A percentile compares a stretch with the other conserved stretches of the same genome.
phyloP scores from a whole-genome alignment of 2,888 invertebrate genomes.

The Liposcelis brunnea region DNA sequence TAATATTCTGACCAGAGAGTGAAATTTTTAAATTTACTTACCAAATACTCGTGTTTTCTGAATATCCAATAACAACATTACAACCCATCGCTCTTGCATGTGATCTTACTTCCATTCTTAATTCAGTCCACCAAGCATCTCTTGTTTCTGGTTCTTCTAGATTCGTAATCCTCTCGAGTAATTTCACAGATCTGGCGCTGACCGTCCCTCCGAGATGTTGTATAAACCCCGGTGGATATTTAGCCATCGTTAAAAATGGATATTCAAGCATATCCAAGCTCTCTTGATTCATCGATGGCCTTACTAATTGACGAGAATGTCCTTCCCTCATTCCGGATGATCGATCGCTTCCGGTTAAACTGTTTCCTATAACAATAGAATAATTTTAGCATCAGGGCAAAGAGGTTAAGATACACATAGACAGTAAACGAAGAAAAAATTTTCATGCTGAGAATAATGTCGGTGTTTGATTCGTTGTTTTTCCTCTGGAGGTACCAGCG shows the following conservation, averaged over 20 bases:
- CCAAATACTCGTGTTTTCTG: conserved; percentile 87
- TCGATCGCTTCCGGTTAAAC: conserved; percentile 47
- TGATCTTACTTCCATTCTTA: conserved; percentile 85
- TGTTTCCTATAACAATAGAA: conserved; percentile 44
- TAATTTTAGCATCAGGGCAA: too few relatives aligned
- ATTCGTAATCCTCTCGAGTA: conserved; percentile 63
- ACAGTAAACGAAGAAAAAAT: conserved; percentile 8
- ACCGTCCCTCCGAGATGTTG: conserved; percentile 74
- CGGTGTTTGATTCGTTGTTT: conserved; percentile 11
- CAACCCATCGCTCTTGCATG: conserved; percentile 85
- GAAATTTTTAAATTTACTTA: too few relatives aligned
- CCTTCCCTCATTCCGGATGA: conserved; percentile 36
- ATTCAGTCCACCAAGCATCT: conserved; percentile 94
- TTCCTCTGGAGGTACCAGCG: too few relatives aligned
- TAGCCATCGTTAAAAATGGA: conserved; percentile 85
- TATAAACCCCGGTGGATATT: conserved; percentile 78
- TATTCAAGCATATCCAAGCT: conserved; percentile 83
- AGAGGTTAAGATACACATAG: conserved; percentile 12
- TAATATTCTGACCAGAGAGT: conserved; percentile 1
- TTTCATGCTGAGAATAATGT: conserved; percentile 11
- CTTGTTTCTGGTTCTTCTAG: conserved; percentile 80
- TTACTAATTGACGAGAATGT: conserved; percentile 17
- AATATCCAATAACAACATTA: conserved; percentile 85
- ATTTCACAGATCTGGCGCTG: conserved; percentile 65
- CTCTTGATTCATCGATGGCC: conserved; percentile 53